These are phyloP conservation scores for Sakesphorus luctuosus DNA, from an alignment of 2,113 vertebrate genomes.

Conservation along the genomic window DNA sequence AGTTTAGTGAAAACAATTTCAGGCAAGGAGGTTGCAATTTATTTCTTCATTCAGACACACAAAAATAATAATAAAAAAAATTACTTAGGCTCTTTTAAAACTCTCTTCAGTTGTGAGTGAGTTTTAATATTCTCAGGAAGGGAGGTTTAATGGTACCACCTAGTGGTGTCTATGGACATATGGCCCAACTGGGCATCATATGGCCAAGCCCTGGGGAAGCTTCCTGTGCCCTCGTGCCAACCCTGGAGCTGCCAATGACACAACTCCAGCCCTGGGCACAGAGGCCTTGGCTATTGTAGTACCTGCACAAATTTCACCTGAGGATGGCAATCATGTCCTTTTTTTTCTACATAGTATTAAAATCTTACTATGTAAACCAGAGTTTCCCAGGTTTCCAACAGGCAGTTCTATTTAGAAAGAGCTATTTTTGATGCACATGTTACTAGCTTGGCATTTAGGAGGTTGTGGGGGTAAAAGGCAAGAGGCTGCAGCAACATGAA, in stretches of 20 bases:
- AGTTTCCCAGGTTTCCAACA: background rate
- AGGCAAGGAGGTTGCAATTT: background rate
- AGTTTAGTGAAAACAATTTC: conserved; percentile 22
- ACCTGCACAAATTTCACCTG: background rate
- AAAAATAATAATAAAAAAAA: background rate
- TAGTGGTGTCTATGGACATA: conserved; percentile 9
- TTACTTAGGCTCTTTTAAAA: background rate
- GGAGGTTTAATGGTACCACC: conserved; percentile 49
- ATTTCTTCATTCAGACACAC: background rate
- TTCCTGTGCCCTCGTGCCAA: background rate
- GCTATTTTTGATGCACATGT: background rate
- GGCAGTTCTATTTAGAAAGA: background rate
- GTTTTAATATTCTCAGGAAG: background rate
- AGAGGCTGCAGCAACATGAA: background rate
- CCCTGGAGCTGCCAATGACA: background rate
- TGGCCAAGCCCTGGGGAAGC: background rate
- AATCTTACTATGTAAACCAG: background rate
- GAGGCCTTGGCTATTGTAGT: background rate
- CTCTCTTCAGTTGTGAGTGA: background rate
- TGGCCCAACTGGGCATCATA: background rate
- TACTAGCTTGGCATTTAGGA: background rate
- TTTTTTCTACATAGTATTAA: background rate
- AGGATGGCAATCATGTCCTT: background rate
- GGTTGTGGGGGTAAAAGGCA: background rate
- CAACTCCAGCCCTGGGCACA: background rate